A percentile compares a stretch with the other conserved stretches of the same genome.
phyloP scores from a whole-genome alignment of 2,888 invertebrate genomes.

The Agrypnus murinus region DNA sequence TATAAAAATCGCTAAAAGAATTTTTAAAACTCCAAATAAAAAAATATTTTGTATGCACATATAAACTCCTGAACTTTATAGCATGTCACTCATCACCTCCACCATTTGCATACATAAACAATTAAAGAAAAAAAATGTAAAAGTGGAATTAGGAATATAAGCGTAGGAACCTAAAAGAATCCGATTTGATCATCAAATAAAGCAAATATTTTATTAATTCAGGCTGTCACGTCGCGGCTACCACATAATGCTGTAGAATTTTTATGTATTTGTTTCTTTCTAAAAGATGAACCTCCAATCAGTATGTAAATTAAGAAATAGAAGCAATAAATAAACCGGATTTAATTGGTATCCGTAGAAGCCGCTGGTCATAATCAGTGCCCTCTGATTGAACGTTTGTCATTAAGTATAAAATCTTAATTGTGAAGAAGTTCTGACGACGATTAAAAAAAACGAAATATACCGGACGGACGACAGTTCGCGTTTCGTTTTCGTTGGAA shows the following conservation, averaged over 20 bases:
- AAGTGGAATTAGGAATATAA: constrained; percentile 29
- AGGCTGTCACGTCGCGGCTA: constrained; percentile 36
- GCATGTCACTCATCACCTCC: constrained; percentile 29
- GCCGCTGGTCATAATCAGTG: constrained; percentile 41
- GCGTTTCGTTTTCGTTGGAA: constrained; percentile 6
- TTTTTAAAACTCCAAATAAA: background rate
- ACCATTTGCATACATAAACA: constrained; percentile 35
- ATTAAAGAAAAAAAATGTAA: constrained; percentile 37
- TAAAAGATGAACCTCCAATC: constrained; percentile 40
- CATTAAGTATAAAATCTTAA: constrained; percentile 46
- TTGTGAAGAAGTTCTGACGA: constrained; percentile 33
- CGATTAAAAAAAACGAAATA: constrained; percentile 12
- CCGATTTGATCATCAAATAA: constrained; percentile 34
- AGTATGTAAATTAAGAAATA: constrained; percentile 46
- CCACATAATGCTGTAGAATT: constrained; percentile 40
- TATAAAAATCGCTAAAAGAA: background rate
- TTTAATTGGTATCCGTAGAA: constrained; percentile 46
- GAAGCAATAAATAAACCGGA: constrained; percentile 44
- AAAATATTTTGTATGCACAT: background rate
- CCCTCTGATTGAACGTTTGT: constrained; percentile 44
- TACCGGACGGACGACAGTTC: constrained; percentile 10
- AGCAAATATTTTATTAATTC: constrained; percentile 45
- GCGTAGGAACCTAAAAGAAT: constrained; percentile 25
- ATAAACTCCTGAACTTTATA: constrained; percentile 28
- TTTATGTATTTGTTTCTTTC: constrained; percentile 40